Evolutionary conservation across 2,113 vertebrate genomes (phyloP).

Genomic region (Lethenteron camtschaticum): DNA sequence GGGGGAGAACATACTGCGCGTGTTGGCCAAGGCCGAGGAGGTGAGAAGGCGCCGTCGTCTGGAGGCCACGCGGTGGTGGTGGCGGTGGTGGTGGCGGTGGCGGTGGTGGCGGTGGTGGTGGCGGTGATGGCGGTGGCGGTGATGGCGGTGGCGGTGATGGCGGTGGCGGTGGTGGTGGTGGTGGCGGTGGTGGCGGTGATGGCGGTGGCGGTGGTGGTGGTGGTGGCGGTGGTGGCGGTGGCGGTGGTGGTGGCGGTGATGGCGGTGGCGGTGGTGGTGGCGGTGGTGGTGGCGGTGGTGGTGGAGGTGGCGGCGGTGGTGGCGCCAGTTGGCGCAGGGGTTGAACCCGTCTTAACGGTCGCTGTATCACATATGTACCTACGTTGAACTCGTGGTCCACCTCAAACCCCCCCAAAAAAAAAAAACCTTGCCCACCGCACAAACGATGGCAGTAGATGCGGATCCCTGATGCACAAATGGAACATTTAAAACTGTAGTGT

Average conservation of each 20-base stretch:
- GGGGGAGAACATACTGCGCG: conserved; percentile 8
- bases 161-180: not conserved
- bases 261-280: not conserved
- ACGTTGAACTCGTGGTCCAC: too few relatives aligned
- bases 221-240: not conserved
- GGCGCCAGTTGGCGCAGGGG: too few relatives aligned
- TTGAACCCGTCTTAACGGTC: too few relatives aligned
- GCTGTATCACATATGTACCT: too few relatives aligned
- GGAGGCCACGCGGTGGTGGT: not conserved
- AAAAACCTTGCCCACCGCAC: too few relatives aligned
- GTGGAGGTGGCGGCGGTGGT: too few relatives aligned
- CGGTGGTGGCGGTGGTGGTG: not conserved
- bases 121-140: too few relatives aligned
- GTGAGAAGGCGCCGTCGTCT: conserved; percentile 3
- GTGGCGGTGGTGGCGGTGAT: not conserved
- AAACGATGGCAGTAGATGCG: too few relatives aligned
- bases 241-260: not conserved
- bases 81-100: not conserved
- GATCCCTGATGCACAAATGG: too few relatives aligned
- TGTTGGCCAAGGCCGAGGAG: conserved; percentile 7
- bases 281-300: not conserved
- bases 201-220: not conserved
- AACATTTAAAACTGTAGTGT: too few relatives aligned
- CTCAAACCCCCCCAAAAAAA: too few relatives aligned
- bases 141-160: not conserved